Evolutionary conservation across 1,140 invertebrate genomes (phyloP).

Genomic region (Phthorimaea operculella): DNA sequence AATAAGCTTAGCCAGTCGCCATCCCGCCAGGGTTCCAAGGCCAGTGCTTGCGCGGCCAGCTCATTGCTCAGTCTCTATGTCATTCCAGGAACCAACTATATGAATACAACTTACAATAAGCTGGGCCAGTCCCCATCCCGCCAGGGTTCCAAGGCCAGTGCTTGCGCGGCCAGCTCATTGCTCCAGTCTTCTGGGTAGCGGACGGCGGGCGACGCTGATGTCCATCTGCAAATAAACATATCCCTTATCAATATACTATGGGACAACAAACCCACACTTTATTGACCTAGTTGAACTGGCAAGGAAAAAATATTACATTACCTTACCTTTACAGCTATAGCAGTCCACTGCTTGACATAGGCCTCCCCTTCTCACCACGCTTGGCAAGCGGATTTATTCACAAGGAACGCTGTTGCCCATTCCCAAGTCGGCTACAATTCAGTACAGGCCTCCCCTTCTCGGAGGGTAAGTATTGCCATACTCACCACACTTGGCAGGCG

Average conservation of each 20-base stretch:
- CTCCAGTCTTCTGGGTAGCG: constrained; percentile 66
- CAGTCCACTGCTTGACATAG: no score
- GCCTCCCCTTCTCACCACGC: no score
- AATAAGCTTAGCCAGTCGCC: constrained; percentile 44
- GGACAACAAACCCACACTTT: no score
- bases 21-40: constrained; percentile 67
- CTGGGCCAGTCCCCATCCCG: constrained; percentile 50
- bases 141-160: constrained; percentile 69
- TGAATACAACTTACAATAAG: constrained; percentile 32
- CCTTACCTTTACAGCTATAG: no score
- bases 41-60: constrained; percentile 67
- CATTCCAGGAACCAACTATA: constrained; percentile 70
- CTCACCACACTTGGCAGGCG: no score
- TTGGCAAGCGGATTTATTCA: no score
- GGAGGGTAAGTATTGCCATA: no score
- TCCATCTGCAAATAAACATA: constrained; percentile 66
- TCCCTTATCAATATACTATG: constrained; percentile 18
- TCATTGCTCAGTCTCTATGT: constrained; percentile 41
- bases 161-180: constrained; percentile 59
- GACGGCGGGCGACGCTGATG: constrained; percentile 59
- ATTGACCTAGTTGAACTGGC: no score
- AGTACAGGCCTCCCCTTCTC: no score
- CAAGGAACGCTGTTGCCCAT: no score
- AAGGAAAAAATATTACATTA: no score
- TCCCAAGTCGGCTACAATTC: no score